Evolutionary conservation across 2,888 invertebrate species (phyloP), one percentile per base, ranked within the genome.

Genomic region (Microctonus hyperodae): DNA sequence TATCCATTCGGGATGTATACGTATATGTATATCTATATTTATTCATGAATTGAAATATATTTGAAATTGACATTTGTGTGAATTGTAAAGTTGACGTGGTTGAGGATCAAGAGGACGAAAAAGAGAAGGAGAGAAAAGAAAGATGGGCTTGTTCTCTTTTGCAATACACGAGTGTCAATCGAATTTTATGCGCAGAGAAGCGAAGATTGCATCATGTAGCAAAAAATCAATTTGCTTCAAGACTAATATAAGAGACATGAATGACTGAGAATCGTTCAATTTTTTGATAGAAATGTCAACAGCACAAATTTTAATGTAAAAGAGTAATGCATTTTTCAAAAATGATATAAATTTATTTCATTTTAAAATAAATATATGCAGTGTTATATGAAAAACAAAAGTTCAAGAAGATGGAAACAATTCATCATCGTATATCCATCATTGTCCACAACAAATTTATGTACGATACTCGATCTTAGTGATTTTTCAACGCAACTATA

Each of bases 241-340:
- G 57, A 58, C 23, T 13, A 13, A 59, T 44, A 59, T 48, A 48
- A 48, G 31, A 60, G 13, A 37, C 16, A 11, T n/a, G 25, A 11
- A n/a, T 59, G 10, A 48, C 23, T 16, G 40, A 28, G 23, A 11
- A 28, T 44, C 16, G 2, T 37, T 16, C 44, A 44, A 23, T n/a
- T 48, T 44, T 60, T n/a, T 31, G 59, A 60, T 60, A 40, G 31
- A 48, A 48, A 48, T 60, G 59, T 60, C 59, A 60, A 25, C n/a
- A 28, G 9, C 59, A 60, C 28, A 16, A 53, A 53, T 31, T 55
- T 33, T 10, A 51, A 11, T 51, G 20, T 35, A 1, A 5, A 31
- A 56, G 33, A 9, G 48, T n/a, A 20, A 20, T 35, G 13, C 48
- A 20, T 31, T 22, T 44, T 20, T 35, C 48, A 48, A 40, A 23